Evolutionary conservation across 2,113 vertebrate genomes (phyloP).

Genomic region (Strix uralensis): DNA sequence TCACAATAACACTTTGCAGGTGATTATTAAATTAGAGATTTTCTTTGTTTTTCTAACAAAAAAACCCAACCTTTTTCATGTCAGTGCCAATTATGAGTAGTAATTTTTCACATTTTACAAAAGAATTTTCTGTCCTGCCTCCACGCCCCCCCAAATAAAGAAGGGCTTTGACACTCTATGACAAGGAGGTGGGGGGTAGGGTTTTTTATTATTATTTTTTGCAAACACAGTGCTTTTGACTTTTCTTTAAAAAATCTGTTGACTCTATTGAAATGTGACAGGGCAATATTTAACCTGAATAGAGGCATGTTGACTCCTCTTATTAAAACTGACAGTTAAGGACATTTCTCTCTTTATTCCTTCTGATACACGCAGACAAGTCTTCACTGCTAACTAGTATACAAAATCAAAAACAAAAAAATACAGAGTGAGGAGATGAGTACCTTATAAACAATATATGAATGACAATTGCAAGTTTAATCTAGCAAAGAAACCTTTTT

Average conservation of each 20-base stretch:
- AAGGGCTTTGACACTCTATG: slow-evolving; percentile 90
- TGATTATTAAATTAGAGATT: slow-evolving; percentile 99
- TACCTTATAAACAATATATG: slow-evolving; percentile 98
- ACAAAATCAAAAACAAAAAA: slow-evolving; percentile 95
- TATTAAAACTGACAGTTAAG: slow-evolving; percentile 97
- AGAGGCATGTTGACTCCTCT: slow-evolving; percentile 94
- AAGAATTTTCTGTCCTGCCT: slow-evolving; percentile 84
- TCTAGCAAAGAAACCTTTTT: slow-evolving; percentile 91
- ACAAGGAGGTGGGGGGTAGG: slow-evolving; percentile 82
- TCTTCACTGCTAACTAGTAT: slow-evolving; percentile 90
- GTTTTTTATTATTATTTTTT: slow-evolving; percentile 84
- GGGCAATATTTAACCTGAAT: slow-evolving; percentile 96
- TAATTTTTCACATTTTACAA: slow-evolving; percentile 89
- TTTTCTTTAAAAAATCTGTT: slow-evolving; percentile 93
- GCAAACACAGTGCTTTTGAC: slow-evolving; percentile 90
- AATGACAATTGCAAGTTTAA: slow-evolving; percentile 98
- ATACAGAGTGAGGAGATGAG: slow-evolving; percentile 82
- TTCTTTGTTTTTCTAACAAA: slow-evolving; percentile 92
- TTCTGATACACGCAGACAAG: slow-evolving; percentile 93
- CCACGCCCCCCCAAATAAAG: slow-evolving; percentile 82
- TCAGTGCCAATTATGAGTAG: slow-evolving; percentile 91
- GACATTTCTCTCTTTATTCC: slow-evolving; percentile 94
- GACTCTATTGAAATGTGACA: slow-evolving; percentile 98
- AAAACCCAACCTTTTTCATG: slow-evolving; percentile 86
- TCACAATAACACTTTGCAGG: slow-evolving; percentile 93